Base-by-base conservation (phyloP, 2,797 vertebrate species). In the Semotilus atromaculatus region DNA sequence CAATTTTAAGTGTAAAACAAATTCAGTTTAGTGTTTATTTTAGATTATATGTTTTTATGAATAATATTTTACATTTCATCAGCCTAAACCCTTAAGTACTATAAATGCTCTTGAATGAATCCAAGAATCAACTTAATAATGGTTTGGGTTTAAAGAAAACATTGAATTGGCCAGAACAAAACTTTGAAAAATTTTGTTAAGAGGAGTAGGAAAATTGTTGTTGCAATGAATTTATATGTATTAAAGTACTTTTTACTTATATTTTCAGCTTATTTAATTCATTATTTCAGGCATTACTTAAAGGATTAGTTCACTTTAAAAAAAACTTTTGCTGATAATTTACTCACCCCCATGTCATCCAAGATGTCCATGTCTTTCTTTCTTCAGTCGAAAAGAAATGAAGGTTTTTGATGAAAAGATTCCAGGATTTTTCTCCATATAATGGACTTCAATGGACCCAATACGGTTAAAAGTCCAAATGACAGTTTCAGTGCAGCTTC, bases 71-170 rank as follows among this genome's bases (percentile, higher is more conserved):
- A 70, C 29, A 60, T 73, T 76, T 71, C 29, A 6, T 81, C 58
- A 58, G 19, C 58, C 67, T 51, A 70, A 51, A 71, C 67, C 68
- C 58, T 48, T 36, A 72, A 78, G 31, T 62, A 34, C 43, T 81
- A 58, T 64, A 67, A 81, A 76, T 43, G 67, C 53, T 58, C 81
- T 77, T 76, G 23, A 86, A 23, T 72, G 36, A 76, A 73, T 70
- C 76, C 76, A 64, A 79, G 66, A 81, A 71, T 66, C 87, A 43
- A 38, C 74, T 67, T 84, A 43, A 88, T 74, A 84, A 88, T 78
- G 58, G 68, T 86, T 74, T 85, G 79, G 48, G 81, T 70, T 84
- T 83, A 75, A 84, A 53, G 60, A 68, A 81, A 84, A 79, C 38
- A 77, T 29, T 58, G 21, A 68, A 75, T 85, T 77, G 43, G 79